These are phyloP conservation scores for Hippocampus guttulatus DNA, from an alignment of 2,113 vertebrate species.

Conservation along the genomic window DNA sequence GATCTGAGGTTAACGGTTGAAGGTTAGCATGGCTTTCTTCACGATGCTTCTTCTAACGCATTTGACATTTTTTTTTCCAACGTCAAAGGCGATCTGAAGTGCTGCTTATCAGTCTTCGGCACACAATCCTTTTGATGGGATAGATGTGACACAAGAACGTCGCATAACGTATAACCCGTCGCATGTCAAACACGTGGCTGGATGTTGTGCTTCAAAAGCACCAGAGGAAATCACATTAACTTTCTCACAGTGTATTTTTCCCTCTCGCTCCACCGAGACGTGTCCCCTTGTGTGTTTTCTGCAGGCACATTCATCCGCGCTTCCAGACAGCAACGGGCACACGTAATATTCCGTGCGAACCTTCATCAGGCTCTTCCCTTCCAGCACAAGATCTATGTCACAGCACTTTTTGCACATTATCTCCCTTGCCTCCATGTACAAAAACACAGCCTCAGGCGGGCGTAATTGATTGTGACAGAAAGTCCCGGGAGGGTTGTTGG, in stretches of 20 bases:
- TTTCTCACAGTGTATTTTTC: slow-evolving; percentile 30
- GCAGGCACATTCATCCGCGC: slow-evolving; percentile 10
- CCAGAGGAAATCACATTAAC: slow-evolving; percentile 28
- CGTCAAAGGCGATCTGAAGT: slow-evolving; percentile 39
- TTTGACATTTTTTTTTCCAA: slow-evolving; percentile 25
- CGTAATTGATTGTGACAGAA: slow-evolving; percentile 61
- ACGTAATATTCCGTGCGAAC: slow-evolving; percentile 6
- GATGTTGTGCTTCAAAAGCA: slow-evolving; percentile 50
- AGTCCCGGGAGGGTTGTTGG: slow-evolving; percentile 55
- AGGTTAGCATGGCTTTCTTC: slow-evolving; percentile 16
- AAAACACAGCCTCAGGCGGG: slow-evolving; percentile 31
- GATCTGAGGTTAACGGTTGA: slow-evolving; percentile 8
- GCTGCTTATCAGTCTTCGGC: slow-evolving; percentile 33
- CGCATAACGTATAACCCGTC: slow-evolving; percentile 9
- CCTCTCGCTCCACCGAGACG: slow-evolving; percentile 22
- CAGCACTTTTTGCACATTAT: slow-evolving; percentile 1
- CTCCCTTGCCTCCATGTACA: slow-evolving; percentile 26
- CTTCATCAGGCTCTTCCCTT: slow-evolving; percentile 18
- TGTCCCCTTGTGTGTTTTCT: slow-evolving; percentile 4
- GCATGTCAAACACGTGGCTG: slow-evolving; percentile 26
- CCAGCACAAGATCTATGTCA: slow-evolving; percentile 2
- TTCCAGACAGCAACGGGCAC: slow-evolving; percentile 2
- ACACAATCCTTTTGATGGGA: slow-evolving; percentile 27
- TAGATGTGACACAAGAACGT: slow-evolving; percentile 31
- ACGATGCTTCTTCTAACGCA: slow-evolving; percentile 15